Percentiles rank a stretch among this genome's conserved stretches.
Evolutionary conservation across 2,797 vertebrate genomes (phyloP).

Genomic region (Menidia menidia): DNA sequence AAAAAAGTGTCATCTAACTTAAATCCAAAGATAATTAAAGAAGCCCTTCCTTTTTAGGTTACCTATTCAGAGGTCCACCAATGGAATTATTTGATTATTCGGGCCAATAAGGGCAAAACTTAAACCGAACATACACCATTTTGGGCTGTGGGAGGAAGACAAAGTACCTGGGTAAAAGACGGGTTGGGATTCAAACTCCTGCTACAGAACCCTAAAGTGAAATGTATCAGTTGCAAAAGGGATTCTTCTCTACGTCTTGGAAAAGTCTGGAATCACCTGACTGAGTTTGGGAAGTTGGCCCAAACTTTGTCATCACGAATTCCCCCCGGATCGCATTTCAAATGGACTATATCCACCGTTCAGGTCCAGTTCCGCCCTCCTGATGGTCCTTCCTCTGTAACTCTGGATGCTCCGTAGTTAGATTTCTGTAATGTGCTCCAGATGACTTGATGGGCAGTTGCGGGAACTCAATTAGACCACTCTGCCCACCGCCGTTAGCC

Average conservation of each 20-base stretch:
- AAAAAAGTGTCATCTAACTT: too few relatives aligned
- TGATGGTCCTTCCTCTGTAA: background rate
- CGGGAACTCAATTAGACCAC: slow-evolving; percentile 41
- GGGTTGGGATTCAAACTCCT: too few relatives aligned
- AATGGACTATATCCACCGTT: background rate
- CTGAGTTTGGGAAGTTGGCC: slow-evolving; percentile 1
- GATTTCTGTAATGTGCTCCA: slow-evolving; percentile 42
- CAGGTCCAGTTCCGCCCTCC: background rate
- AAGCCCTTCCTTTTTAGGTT: too few relatives aligned
- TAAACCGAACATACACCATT: too few relatives aligned
- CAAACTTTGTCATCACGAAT: slow-evolving; percentile 38
- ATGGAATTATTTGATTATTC: too few relatives aligned
- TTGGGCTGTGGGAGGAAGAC: too few relatives aligned
- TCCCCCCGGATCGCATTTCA: slow-evolving; percentile 10
- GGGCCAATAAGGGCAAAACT: too few relatives aligned
- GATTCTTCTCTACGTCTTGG: background rate
- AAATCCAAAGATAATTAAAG: too few relatives aligned
- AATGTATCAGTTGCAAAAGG: too few relatives aligned
- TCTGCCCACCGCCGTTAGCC: slow-evolving; percentile 15
- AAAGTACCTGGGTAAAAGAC: too few relatives aligned
- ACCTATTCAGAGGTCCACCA: too few relatives aligned
- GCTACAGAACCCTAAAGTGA: too few relatives aligned
- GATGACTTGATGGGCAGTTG: slow-evolving; percentile 45
- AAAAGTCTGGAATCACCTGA: background rate
- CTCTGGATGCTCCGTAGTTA: slow-evolving; percentile 18